A percentile compares a stretch with the other conserved stretches of the same genome.
Evolutionary conservation across 1,140 invertebrate species (phyloP).

Genomic region (Aricia agestis): DNA sequence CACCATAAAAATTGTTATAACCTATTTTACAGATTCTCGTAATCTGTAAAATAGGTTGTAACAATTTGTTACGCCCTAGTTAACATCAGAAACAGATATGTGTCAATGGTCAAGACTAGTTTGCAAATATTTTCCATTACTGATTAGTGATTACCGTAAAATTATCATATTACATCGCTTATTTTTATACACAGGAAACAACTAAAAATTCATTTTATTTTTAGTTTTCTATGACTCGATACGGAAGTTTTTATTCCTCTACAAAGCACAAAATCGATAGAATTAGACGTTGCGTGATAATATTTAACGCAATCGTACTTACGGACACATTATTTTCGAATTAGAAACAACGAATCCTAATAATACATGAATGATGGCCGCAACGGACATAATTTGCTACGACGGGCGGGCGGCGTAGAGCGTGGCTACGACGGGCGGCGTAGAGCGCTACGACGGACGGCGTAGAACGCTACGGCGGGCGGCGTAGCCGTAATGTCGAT

Average conservation of each 20-base stretch:
- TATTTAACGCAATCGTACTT: neutral
- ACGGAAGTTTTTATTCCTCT: neutral
- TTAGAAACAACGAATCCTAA: neutral
- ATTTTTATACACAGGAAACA: too few relatives aligned
- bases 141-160: too few relatives aligned
- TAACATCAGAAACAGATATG: neutral
- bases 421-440: neutral
- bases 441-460: neutral
- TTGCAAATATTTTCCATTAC: too few relatives aligned
- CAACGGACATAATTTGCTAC: neutral
- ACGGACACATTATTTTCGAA: neutral
- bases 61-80: neutral
- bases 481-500: neutral
- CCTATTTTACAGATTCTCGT: too few relatives aligned
- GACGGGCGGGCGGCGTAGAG: neutral
- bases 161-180: too few relatives aligned
- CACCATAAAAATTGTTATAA: neutral
- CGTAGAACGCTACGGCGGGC: neutral
- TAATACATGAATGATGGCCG: neutral
- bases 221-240: neutral
- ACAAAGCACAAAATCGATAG: neutral
- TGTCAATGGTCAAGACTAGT: neutral
- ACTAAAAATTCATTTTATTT: neutral
- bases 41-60: conserved; percentile 1
- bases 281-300: neutral